Percentiles rank a stretch among this genome's conserved stretches.
phyloP scores from a whole-genome alignment of 2,113 vertebrate genomes.

The Orthonyx spaldingii region DNA sequence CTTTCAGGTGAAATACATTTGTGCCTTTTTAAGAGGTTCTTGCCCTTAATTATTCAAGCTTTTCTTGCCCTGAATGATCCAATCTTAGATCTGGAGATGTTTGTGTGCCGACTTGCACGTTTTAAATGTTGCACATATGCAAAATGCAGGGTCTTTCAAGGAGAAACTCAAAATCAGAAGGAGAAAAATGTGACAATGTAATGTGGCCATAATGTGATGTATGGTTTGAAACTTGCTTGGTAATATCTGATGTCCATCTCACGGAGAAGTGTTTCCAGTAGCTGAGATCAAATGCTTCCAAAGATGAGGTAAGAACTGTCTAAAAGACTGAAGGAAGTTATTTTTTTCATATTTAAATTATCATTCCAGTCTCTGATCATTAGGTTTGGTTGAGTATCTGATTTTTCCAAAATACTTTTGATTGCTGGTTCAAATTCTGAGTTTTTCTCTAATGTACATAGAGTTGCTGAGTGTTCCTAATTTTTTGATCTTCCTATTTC shows the following conservation, averaged over 20 bases:
- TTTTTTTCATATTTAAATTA: neutral
- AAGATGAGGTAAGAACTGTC: neutral
- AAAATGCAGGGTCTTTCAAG: neutral
- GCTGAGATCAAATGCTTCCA: neutral
- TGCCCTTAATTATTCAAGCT: neutral
- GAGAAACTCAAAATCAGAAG: neutral
- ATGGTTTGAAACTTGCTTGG: neutral
- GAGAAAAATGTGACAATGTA: neutral
- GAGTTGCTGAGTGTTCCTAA: neutral
- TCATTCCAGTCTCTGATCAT: neutral
- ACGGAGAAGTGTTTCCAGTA: neutral
- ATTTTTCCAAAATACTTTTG: neutral
- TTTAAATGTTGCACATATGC: neutral
- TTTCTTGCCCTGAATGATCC: neutral
- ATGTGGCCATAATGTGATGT: too few relatives aligned
- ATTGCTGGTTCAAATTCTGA: neutral
- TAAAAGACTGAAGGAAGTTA: neutral
- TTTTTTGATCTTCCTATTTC: neutral
- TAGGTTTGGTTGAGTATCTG: neutral
- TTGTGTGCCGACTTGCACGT: neutral
- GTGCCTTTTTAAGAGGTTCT: neutral
- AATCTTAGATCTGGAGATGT: neutral
- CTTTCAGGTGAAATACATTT: neutral
- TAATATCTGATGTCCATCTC: neutral
- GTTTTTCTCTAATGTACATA: neutral